These are phyloP conservation scores for Pongo pygmaeus DNA, from an alignment of 2,113 vertebrate species.

Conservation along the genomic window DNA sequence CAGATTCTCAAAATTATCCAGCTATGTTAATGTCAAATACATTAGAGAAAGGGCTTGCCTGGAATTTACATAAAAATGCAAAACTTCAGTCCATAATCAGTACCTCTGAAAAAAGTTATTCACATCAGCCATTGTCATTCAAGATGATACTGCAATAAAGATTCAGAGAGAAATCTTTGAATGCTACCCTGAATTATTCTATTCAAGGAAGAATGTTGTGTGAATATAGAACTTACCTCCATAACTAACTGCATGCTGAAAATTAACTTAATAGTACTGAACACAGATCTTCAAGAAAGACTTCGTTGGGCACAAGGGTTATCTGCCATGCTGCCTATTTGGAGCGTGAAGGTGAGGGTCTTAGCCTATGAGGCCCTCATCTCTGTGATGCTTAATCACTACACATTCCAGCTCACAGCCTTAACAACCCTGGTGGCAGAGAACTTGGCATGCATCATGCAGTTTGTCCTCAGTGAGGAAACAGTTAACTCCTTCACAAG, in stretches of 20 bases:
- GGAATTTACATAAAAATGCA: slow-evolving; percentile 79
- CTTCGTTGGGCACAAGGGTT: neutral
- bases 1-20: slow-evolving; percentile 65
- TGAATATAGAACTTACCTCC: slow-evolving; percentile 75
- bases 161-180: slow-evolving; percentile 73
- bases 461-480: slow-evolving; percentile 47
- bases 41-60: slow-evolving; percentile 31
- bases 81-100: slow-evolving; percentile 62
- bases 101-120: slow-evolving; percentile 77
- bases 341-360: no score
- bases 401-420: slow-evolving; percentile 12
- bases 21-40: slow-evolving; percentile 61
- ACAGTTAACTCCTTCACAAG: slow-evolving; percentile 27
- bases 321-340: no score
- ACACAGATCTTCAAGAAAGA: slow-evolving; percentile 45
- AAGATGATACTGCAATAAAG: slow-evolving; percentile 67
- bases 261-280: slow-evolving; percentile 68
- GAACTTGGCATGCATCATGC: slow-evolving; percentile 22
- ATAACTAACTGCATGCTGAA: slow-evolving; percentile 73
- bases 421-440: slow-evolving; percentile 53
- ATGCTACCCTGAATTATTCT: slow-evolving; percentile 69
- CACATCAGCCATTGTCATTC: slow-evolving; percentile 76
- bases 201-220: slow-evolving; percentile 70
- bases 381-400: neutral
- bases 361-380: neutral